These are phyloP conservation scores for Serilophus lunatus DNA, from an alignment of 2,113 vertebrate species.

Conservation along the genomic window DNA sequence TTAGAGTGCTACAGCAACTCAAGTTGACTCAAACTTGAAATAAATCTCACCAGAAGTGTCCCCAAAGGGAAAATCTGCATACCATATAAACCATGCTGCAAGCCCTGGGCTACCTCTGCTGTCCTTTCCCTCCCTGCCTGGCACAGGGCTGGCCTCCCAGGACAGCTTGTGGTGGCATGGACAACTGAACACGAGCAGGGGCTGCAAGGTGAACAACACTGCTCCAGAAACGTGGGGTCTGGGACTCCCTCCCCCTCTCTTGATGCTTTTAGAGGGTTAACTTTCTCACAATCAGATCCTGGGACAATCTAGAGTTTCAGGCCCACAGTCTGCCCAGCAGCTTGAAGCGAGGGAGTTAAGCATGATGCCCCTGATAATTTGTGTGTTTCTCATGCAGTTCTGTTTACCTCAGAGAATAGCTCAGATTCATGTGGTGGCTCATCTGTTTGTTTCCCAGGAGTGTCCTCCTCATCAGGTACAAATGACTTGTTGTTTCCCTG, in stretches of 20 bases:
- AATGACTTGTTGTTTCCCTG: constrained; percentile 86
- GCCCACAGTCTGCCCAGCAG: constrained; percentile 54
- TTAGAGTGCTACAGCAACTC: background rate
- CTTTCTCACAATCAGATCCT: constrained; percentile 77
- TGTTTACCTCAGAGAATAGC: constrained; percentile 86
- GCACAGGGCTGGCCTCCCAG: background rate
- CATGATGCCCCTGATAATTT: constrained; percentile 80
- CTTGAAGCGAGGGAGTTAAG: constrained; percentile 72
- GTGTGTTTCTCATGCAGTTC: constrained; percentile 92
- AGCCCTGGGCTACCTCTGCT: background rate
- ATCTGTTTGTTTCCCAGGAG: constrained; percentile 94
- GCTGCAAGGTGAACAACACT: rapidly evolving
- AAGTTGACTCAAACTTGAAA: background rate
- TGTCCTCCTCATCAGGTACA: constrained; percentile 89
- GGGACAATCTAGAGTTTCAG: constrained; percentile 74
- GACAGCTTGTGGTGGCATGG: background rate
- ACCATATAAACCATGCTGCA: background rate
- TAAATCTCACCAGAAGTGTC: background rate
- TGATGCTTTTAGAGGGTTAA: constrained; percentile 64
- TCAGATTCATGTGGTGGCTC: constrained; percentile 85
- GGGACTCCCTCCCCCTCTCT: background rate
- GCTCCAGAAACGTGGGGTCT: background rate
- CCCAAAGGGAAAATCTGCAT: background rate
- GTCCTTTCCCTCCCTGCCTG: rapidly evolving
- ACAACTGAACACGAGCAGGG: background rate